Evolutionary conservation across 2,113 vertebrate species (phyloP).

Genomic region (Toxostoma redivivum): DNA sequence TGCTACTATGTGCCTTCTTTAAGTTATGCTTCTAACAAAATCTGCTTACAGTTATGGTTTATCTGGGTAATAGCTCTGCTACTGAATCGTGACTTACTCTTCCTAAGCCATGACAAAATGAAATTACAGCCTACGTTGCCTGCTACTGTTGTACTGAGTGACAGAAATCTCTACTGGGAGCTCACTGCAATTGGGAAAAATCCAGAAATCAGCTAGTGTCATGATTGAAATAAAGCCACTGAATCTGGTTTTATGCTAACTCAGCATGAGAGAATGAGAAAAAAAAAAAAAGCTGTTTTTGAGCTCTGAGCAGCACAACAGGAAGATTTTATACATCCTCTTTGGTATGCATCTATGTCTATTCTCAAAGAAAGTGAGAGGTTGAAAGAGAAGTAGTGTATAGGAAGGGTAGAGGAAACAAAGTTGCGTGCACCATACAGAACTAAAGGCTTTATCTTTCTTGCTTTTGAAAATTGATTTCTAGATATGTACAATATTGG

Average conservation of each 20-base stretch:
- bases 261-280: not conserved
- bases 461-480: not conserved
- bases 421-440: not conserved
- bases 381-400: not conserved
- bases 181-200: not conserved
- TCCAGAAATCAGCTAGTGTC: not conserved
- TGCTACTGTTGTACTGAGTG: not conserved
- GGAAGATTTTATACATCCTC: not conserved
- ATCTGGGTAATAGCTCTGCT: constrained; percentile 1
- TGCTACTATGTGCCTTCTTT: not conserved
- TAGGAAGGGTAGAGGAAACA: not conserved
- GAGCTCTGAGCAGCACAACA: not conserved
- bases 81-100: not conserved
- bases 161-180: not conserved
- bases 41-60: not conserved
- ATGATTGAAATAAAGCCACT: not conserved
- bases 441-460: not conserved
- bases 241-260: not conserved
- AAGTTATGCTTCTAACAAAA: not conserved
- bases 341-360: not conserved
- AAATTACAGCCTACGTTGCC: not conserved
- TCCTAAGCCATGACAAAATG: constrained; percentile 16
- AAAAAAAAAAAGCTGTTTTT: not conserved
- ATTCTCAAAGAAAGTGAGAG: not conserved
- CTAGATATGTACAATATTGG: not conserved